phyloP scores from a whole-genome alignment of 2,888 invertebrate species.

The Acrocera orbiculus region DNA sequence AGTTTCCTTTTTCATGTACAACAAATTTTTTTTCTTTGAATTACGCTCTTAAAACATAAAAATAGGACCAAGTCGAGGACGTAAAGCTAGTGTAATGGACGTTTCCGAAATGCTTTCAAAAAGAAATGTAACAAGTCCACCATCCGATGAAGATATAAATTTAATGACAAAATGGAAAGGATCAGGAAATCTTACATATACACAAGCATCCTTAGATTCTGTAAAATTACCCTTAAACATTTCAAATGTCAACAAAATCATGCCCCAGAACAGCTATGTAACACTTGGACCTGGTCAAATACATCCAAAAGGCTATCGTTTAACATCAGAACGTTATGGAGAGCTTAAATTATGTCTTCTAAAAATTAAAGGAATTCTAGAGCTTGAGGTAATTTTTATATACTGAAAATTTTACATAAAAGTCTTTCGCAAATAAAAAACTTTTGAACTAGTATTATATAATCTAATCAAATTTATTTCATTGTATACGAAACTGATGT shows the following conservation, averaged over 20 bases:
- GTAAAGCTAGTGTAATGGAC: constrained; percentile 42
- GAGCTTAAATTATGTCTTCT: constrained; percentile 76
- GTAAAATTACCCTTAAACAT: constrained; percentile 16
- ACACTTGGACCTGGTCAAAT: constrained; percentile 64
- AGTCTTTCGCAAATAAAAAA: neutral
- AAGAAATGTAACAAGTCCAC: constrained; percentile 35
- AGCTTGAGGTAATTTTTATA: constrained; percentile 51
- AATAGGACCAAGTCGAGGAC: constrained; percentile 30
- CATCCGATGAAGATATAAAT: constrained; percentile 34
- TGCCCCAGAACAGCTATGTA: constrained; percentile 17
- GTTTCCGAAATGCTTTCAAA: constrained; percentile 31
- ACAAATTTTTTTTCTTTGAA: too few relatives aligned
- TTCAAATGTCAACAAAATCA: constrained; percentile 22
- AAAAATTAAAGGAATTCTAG: constrained; percentile 80
- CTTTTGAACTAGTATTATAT: too few relatives aligned
- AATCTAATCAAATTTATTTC: too few relatives aligned
- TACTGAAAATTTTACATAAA: neutral
- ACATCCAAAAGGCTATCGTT: constrained; percentile 55
- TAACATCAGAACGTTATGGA: constrained; percentile 51
- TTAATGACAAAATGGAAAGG: constrained; percentile 27
- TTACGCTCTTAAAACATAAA: too few relatives aligned
- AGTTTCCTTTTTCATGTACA: too few relatives aligned
- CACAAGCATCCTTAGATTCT: neutral
- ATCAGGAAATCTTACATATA: constrained; percentile 19
- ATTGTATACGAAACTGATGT: too few relatives aligned